Evolutionary conservation across 2,888 invertebrate genomes (phyloP), one percentile per base, ranked within the genome.

Genomic region (Zeuzera pyrina): DNA sequence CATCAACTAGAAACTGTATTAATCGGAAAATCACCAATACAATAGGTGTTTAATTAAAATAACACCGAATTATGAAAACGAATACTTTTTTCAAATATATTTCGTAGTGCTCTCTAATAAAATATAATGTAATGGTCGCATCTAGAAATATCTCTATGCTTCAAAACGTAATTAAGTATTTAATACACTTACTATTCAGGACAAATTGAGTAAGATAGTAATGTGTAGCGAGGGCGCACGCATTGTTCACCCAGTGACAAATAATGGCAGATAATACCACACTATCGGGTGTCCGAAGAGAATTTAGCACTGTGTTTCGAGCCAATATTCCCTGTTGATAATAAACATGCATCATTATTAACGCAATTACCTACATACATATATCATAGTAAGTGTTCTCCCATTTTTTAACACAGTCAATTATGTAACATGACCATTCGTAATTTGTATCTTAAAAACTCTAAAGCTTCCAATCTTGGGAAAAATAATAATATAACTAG

Each of bases 231-330:
- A 58, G 61, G 50, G 52, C 58, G 49, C 49, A 38, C 52, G 63
- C 71, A 78, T 81, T 81, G 81, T 81, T 72, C 72, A 68, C 56
- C 48, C 65, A 61, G 64, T 79, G 81, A 83, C 81, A 79, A 81
- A 83, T 81, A 78, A 81, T 77, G 66, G 67, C 60, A 71, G 81
- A 83, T 83, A 83, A 79, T 81, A 71, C 74, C 73, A 70, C 72
- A 69, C 59, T 81, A 79, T 81, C 81, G 74, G 69, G 69, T 81
- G 76, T 76, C 69, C 61, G 52, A 40, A 45, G 59, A 57, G 61
- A 77, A 79, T 81, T 79, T 78, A 79, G 69, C 59, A 71, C 76
- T 76, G 57, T 62, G 73, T 68, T 65, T 60, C 73, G 70, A 72
- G 81, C 79, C 79, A 79, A 79, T 77, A 76, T 77, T 74, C 74